Percentiles rank a stretch among this genome's conserved stretches.
Evolutionary conservation across 2,113 vertebrate genomes (phyloP).

Genomic region (Ranitomeya imitator): DNA sequence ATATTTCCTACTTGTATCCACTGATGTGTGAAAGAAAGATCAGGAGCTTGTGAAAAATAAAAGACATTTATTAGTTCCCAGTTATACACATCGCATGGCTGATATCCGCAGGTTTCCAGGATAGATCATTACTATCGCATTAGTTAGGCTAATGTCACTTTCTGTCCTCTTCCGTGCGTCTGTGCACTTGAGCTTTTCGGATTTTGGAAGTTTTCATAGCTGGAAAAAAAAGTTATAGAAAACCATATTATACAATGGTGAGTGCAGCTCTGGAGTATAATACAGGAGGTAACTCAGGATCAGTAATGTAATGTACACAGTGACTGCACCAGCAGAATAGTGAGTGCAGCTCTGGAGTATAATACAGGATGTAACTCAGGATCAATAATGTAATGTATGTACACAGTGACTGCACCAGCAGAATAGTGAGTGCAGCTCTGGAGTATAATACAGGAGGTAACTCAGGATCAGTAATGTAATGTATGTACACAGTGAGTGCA

Average conservation of each 20-base stretch:
- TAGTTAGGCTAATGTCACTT: slow-evolving; percentile 87
- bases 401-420: too few relatives aligned
- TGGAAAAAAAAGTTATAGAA: slow-evolving; percentile 62
- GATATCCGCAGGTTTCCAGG: neutral
- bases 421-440: too few relatives aligned
- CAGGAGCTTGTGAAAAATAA: slow-evolving; percentile 16
- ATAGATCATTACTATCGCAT: neutral
- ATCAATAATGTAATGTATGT: too few relatives aligned
- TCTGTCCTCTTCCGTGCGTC: slow-evolving; percentile 81
- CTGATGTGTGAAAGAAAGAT: neutral
- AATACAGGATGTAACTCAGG: too few relatives aligned
- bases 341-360: too few relatives aligned
- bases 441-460: too few relatives aligned
- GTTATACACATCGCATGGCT: neutral
- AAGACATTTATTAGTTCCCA: slow-evolving; percentile 35
- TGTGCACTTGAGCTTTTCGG: slow-evolving; percentile 70
- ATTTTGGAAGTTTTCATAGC: slow-evolving; percentile 85
- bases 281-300: too few relatives aligned
- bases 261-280: too few relatives aligned
- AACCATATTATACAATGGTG: neutral
- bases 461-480: too few relatives aligned
- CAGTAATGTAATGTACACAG: too few relatives aligned
- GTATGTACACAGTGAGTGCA: too few relatives aligned
- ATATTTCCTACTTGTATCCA: neutral
- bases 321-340: too few relatives aligned